phyloP scores from a whole-genome alignment of 2,888 invertebrate species.

The Sesia apiformis region DNA sequence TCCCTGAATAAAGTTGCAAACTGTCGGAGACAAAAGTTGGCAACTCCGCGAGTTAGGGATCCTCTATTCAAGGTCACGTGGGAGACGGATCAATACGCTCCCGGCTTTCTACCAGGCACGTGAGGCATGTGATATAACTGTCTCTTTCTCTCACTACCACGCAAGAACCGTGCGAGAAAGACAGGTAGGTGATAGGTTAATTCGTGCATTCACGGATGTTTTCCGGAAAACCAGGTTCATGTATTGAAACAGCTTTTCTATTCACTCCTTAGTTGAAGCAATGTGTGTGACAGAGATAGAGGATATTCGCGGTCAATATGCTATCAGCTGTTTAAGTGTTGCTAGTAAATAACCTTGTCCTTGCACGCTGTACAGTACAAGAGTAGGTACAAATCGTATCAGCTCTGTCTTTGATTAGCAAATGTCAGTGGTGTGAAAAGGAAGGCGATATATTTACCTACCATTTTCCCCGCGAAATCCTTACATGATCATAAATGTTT shows the following conservation, averaged over 20 bases:
- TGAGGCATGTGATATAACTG: background rate
- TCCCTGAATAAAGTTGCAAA: background rate
- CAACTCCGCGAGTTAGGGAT: background rate
- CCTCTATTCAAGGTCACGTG: conserved; percentile 12
- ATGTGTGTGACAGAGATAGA: too few species aligned
- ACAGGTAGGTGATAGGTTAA: background rate
- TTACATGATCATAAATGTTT: too few species aligned
- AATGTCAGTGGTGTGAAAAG: too few species aligned
- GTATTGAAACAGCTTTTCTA: too few species aligned
- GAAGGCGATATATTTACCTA: too few species aligned
- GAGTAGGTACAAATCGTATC: too few species aligned
- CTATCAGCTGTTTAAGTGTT: background rate
- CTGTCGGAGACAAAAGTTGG: background rate
- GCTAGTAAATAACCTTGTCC: background rate
- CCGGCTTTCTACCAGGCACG: background rate
- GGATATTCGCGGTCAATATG: background rate
- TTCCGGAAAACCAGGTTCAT: too few species aligned
- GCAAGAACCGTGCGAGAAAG: background rate
- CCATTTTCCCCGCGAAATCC: too few species aligned
- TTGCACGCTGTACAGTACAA: background rate
- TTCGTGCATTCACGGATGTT: too few species aligned
- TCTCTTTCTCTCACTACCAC: background rate
- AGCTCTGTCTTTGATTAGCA: too few species aligned
- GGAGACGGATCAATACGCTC: conserved; percentile 13
- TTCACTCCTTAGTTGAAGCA: too few species aligned